Conservation (phyloP, 2,888 invertebrate genomes). For the Leptopilina drosophilae region DNA sequence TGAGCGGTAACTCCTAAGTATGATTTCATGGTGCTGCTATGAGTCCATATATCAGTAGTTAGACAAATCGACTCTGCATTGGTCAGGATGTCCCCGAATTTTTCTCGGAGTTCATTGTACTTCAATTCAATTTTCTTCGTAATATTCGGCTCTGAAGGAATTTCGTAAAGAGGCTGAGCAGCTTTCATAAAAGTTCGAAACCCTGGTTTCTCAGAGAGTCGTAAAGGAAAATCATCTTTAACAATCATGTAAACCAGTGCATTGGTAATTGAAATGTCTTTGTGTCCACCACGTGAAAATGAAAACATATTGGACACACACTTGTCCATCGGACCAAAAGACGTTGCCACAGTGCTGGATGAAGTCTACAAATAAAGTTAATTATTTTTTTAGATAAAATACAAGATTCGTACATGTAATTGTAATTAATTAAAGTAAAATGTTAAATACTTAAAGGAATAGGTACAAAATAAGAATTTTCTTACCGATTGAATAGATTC, state of each 20-base stretch:
- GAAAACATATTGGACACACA: background rate
- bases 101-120: background rate
- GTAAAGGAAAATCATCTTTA: background rate
- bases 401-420: too few species aligned
- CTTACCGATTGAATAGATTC: background rate
- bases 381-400: background rate
- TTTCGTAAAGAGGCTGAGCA: background rate
- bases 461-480: background rate
- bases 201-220: background rate
- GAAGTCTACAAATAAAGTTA: background rate
- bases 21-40: conserved; percentile 5
- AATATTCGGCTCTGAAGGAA: conserved; percentile 17
- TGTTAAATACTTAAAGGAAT: background rate
- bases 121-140: background rate
- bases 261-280: background rate
- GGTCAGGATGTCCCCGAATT: background rate
- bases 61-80: background rate
- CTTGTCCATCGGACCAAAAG: background rate
- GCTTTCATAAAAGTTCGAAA: background rate
- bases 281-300: background rate
- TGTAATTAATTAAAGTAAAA: background rate
- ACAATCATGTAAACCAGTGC: background rate
- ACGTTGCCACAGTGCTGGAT: background rate
- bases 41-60: conserved; percentile 6
- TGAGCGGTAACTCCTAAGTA: conserved; percentile 23